Conservation (phyloP, 2,113 vertebrate species). For the Microcebus jonahi region DNA sequence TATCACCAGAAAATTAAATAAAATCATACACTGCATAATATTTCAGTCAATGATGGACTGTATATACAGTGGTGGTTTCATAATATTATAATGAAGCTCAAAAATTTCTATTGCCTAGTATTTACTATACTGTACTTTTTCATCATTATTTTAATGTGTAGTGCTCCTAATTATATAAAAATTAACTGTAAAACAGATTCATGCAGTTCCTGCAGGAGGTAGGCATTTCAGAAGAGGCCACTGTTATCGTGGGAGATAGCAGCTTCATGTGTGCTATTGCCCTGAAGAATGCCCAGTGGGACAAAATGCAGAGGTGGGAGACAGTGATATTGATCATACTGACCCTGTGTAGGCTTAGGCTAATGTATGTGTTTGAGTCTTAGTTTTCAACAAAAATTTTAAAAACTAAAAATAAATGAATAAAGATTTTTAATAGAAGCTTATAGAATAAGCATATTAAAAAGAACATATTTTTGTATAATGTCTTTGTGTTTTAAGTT, state of each 20-base stretch:
- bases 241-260: not conserved
- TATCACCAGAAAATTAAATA: not conserved
- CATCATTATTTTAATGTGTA: not conserved
- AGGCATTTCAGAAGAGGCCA: not conserved
- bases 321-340: not conserved
- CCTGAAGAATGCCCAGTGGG: not conserved
- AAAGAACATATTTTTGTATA: not conserved
- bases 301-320: not conserved
- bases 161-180: not conserved
- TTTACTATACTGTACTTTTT: not conserved
- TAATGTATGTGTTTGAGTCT: not conserved
- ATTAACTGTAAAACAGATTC: not conserved
- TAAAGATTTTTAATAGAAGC: not conserved
- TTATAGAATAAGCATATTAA: not conserved
- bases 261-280: not conserved
- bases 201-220: not conserved
- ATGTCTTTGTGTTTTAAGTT: no score
- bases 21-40: not conserved
- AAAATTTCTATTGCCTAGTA: not conserved
- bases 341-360: not conserved
- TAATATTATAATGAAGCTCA: not conserved
- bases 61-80: no score
- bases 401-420: no score
- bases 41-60: not conserved
- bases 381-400: not conserved